Conservation (phyloP, 2,888 invertebrate genomes). For the Pediacus dermestoides region DNA sequence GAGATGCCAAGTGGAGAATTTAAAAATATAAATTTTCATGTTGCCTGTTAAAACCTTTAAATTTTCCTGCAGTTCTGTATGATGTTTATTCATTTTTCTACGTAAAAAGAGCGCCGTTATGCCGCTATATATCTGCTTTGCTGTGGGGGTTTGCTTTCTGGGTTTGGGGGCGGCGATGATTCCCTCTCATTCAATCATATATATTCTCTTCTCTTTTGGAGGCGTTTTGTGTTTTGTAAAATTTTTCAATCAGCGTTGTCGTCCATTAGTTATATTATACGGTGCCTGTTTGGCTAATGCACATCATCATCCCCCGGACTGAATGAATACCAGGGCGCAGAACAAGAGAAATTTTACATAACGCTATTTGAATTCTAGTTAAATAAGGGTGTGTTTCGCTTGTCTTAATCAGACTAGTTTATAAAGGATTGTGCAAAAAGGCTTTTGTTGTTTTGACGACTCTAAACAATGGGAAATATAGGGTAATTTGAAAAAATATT, state of each 20-base stretch:
- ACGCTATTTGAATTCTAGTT: conserved; percentile 42
- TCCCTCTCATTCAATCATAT: conserved; percentile 48
- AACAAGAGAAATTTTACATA: conserved; percentile 46
- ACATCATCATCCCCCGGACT: conserved; percentile 41
- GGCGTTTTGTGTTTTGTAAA: conserved; percentile 47
- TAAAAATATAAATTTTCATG: too few species aligned
- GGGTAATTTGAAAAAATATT: conserved; percentile 45
- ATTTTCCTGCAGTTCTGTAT: too few species aligned
- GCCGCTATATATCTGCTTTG: too few species aligned
- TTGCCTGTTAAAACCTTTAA: too few species aligned
- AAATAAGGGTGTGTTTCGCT: conserved; percentile 48
- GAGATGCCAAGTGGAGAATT: too few species aligned
- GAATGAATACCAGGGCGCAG: conserved; percentile 29
- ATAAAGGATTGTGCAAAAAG: conserved; percentile 43
- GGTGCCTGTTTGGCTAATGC: conserved; percentile 47
- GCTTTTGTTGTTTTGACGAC: conserved; percentile 49
- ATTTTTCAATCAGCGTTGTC: conserved; percentile 51
- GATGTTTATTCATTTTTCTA: too few species aligned
- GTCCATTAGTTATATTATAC: conserved; percentile 51
- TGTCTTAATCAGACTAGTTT: conserved; percentile 50
- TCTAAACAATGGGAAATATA: conserved; percentile 45
- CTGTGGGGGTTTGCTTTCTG: too few species aligned
- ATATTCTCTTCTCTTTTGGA: conserved; percentile 35
- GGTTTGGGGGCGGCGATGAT: too few species aligned
- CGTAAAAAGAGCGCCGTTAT: too few species aligned